Evolutionary conservation across 1,140 invertebrate genomes (phyloP).

Genomic region (Nixonia krombeini): DNA sequence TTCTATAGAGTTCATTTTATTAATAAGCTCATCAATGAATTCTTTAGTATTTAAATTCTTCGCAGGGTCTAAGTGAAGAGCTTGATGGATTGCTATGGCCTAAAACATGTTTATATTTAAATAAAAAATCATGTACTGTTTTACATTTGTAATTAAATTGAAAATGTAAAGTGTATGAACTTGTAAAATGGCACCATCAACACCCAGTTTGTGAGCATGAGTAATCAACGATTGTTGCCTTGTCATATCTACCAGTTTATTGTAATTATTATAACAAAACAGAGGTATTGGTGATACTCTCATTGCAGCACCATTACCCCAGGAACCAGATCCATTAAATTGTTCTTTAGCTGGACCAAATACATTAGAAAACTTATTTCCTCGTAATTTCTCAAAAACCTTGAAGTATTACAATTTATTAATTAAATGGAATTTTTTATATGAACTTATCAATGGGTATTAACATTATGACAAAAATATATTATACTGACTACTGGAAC

Average conservation of each 20-base stretch:
- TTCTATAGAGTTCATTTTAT: conserved; percentile 77
- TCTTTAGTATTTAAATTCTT: conserved; percentile 66
- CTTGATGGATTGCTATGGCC: conserved; percentile 74
- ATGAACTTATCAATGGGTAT: not conserved
- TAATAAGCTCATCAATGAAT: conserved; percentile 74
- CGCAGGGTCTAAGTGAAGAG: conserved; percentile 67
- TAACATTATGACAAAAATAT: not conserved
- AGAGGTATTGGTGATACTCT: conserved; percentile 80
- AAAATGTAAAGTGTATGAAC: conserved; percentile 42
- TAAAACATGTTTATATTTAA: conserved; percentile 52
- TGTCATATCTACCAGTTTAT: conserved; percentile 71
- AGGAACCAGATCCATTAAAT: conserved; percentile 81
- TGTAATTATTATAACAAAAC: conserved; percentile 73
- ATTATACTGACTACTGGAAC: conserved; percentile 66
- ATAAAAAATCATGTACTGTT: conserved; percentile 10
- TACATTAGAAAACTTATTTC: conserved; percentile 75
- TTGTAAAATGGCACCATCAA: conserved; percentile 80
- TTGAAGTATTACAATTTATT: conserved; percentile 28
- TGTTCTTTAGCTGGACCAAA: conserved; percentile 78
- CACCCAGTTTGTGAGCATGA: conserved; percentile 77
- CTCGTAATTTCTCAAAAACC: conserved; percentile 77
- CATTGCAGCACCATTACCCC: conserved; percentile 87
- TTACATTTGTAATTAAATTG: not conserved
- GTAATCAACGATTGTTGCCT: conserved; percentile 76
- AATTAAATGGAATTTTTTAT: no score